These are phyloP conservation scores for Anthopleura sola DNA, from an alignment of 64 coral and sea anemone genomes.

Conservation along the genomic window DNA sequence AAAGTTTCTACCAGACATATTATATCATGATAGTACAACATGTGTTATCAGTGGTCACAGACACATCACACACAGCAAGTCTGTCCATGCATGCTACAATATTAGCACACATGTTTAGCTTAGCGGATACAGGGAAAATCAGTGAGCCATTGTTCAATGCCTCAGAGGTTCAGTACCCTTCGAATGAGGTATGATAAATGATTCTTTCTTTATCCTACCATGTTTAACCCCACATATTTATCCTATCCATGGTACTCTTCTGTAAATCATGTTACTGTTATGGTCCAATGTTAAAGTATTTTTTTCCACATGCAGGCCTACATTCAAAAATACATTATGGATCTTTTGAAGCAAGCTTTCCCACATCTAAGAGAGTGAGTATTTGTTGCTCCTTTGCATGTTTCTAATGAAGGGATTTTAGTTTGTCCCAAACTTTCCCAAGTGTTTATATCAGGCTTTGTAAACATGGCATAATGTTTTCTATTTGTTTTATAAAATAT, in stretches of 20 bases:
- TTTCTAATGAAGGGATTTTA: no score
- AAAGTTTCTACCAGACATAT: constrained; percentile 96
- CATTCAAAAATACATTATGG: constrained; percentile 78
- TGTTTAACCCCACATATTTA: neutral
- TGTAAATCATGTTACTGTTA: no score
- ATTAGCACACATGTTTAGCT: constrained; percentile 91
- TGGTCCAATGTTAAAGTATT: no score
- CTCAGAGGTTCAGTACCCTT: constrained; percentile 46
- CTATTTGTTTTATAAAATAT: no score
- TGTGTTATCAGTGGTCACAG: constrained; percentile 90
- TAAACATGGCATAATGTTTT: no score
- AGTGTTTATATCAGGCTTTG: no score
- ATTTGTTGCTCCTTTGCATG: no score
- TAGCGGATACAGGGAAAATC: constrained; percentile 78
- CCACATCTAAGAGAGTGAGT: constrained; percentile 98
- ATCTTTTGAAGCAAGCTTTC: constrained; percentile 89
- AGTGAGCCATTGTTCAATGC: constrained; percentile 61
- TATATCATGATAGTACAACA: constrained; percentile 86
- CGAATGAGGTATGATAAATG: constrained; percentile 41
- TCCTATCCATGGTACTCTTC: no score
- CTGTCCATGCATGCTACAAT: constrained; percentile 96
- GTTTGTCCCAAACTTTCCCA: no score
- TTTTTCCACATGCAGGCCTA: constrained; percentile 52
- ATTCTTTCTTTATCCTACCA: neutral
- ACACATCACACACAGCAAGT: constrained; percentile 94